Conservation (phyloP, 2,797 vertebrate species). For the Spinibarbus caldwelli region DNA sequence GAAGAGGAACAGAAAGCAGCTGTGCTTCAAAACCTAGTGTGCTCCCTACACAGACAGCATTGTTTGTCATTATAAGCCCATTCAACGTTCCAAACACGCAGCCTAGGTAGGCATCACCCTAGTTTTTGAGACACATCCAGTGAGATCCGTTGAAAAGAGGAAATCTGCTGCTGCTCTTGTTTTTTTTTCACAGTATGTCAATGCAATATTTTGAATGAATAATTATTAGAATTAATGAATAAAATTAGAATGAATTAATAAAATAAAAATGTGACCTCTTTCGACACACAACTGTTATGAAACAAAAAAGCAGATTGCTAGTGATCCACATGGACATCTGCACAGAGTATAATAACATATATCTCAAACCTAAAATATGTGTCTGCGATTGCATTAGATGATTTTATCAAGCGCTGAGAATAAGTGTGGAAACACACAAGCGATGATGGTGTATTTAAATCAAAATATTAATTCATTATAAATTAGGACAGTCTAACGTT, state of each 20-base stretch:
- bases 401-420: too few species aligned
- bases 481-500: conserved; percentile 45
- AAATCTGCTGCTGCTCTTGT: conserved; percentile 17
- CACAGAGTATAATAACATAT: background rate
- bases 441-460: background rate
- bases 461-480: background rate
- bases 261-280: too few species aligned
- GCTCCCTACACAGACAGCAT: background rate
- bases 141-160: conserved; percentile 12
- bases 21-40: background rate
- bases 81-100: background rate
- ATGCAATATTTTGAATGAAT: background rate
- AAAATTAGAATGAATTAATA: background rate
- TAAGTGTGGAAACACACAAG: too few species aligned
- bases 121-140: background rate
- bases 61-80: background rate
- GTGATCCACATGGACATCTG: background rate
- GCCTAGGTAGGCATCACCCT: background rate
- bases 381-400: too few species aligned
- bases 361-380: background rate
- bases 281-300: background rate
- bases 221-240: background rate
- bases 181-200: background rate
- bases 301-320: background rate
- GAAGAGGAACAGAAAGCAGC: conserved; percentile 39